Percentiles rank a stretch among this genome's conserved stretches.
Conservation (phyloP, 2,888 invertebrate species). For the Stenoptilia bipunctidactyla region DNA sequence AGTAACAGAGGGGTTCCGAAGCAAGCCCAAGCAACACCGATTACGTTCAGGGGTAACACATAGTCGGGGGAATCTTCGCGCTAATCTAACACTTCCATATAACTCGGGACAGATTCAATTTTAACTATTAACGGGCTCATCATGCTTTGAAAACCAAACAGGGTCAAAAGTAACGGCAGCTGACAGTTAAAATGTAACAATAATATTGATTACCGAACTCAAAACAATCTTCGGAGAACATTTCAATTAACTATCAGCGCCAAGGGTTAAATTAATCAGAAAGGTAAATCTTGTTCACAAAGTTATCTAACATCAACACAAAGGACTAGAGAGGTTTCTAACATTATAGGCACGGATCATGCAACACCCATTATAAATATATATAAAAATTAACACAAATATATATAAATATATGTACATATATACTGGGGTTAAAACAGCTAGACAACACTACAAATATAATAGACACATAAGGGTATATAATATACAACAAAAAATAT, state of each 20-base stretch:
- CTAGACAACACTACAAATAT: slow-evolving; percentile 54
- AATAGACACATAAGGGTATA: slow-evolving; percentile 43
- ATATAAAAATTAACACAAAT: slow-evolving; percentile 15
- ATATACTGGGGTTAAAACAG: slow-evolving; percentile 32
- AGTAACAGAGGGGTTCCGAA: slow-evolving; percentile 41
- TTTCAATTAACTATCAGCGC: slow-evolving; percentile 61
- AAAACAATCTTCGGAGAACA: too few relatives aligned
- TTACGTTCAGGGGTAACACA: slow-evolving; percentile 39
- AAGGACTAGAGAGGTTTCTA: slow-evolving; percentile 62
- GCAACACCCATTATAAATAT: slow-evolving; percentile 56
- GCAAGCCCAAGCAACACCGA: slow-evolving; percentile 67
- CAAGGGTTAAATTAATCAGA: slow-evolving; percentile 32
- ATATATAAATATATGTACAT: slow-evolving; percentile 17
- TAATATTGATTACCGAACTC: too few relatives aligned
- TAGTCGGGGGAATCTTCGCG: slow-evolving; percentile 37
- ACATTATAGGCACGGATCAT: slow-evolving; percentile 67
- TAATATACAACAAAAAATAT: slow-evolving; percentile 45
- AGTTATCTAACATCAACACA: slow-evolving; percentile 63
- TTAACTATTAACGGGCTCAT: slow-evolving; percentile 41
- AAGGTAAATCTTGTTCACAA: slow-evolving; percentile 39
- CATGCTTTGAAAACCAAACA: slow-evolving; percentile 56
- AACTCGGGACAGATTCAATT: slow-evolving; percentile 37
- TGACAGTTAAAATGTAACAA: slow-evolving; percentile 68
- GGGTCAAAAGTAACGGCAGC: slow-evolving; percentile 20
- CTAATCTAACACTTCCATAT: slow-evolving; percentile 47